These are phyloP conservation scores for Anticlea derivata DNA, from an alignment of 2,888 invertebrate species.

Conservation along the genomic window DNA sequence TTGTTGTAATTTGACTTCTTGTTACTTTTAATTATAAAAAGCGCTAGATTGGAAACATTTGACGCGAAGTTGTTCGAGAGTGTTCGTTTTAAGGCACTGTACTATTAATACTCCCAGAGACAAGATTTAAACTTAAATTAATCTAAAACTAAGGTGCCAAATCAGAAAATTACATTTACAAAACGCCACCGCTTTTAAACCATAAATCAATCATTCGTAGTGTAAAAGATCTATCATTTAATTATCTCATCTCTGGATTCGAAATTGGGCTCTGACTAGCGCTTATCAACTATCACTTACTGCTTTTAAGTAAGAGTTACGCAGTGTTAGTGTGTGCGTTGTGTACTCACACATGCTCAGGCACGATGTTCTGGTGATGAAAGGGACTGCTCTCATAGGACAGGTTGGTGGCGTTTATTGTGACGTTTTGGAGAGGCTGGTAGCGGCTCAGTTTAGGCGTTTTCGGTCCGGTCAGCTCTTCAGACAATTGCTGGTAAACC, in stretches of 20 bases:
- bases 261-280: constrained; percentile 68
- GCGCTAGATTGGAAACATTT: constrained; percentile 73
- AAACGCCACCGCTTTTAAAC: constrained; percentile 20
- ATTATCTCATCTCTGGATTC: constrained; percentile 26
- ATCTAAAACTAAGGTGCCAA: constrained; percentile 28
- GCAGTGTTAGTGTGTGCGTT: constrained; percentile 67
- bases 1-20: constrained; percentile 83
- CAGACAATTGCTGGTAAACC: constrained; percentile 91
- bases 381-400: constrained; percentile 86
- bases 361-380: constrained; percentile 85
- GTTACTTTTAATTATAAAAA: constrained; percentile 71
- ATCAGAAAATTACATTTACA: constrained; percentile 25
- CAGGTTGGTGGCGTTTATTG: constrained; percentile 73
- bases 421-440: constrained; percentile 80
- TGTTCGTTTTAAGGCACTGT: constrained; percentile 70
- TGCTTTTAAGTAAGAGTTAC: constrained; percentile 71
- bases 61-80: constrained; percentile 69
- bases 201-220: constrained; percentile 40
- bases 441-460: constrained; percentile 88
- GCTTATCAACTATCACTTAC: constrained; percentile 77
- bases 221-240: constrained; percentile 21
- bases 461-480: constrained; percentile 88
- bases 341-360: constrained; percentile 83
- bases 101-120: constrained; percentile 46
- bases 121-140: constrained; percentile 23